Base-by-base conservation (phyloP, 2,113 vertebrate genomes). In the Sisor rabdophorus region DNA sequence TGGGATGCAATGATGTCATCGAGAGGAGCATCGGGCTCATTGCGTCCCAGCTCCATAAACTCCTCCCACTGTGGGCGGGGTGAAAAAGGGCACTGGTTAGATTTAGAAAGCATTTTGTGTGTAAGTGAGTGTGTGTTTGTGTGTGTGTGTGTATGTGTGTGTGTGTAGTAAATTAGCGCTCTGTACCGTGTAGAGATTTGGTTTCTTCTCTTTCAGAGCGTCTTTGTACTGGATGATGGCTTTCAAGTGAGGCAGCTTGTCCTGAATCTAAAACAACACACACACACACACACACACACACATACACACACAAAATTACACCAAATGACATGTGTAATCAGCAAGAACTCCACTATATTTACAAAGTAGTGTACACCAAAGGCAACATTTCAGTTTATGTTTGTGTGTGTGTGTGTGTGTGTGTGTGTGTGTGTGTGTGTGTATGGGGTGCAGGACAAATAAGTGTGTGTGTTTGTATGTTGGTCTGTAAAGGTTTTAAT, bases 191-290 rank as follows among this genome's bases (percentile, higher is more conserved):
- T 95, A 97, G 12, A 98, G 77, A 26, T 96, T 94, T 22, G 89
- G 89, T 20, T 69, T 87, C 78, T 88, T 92, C 80, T 94, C 90
- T 64, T 92, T 92, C 3, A 94, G 61, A 1, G 89, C 85, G 4
- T 86, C 90, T 82, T 89, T 92, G 79, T 95, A 99, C 76, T 94
- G 93, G 80, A 99, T 16, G 26, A 98, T 95, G 2, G 93, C 95
- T 88, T 97, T 99, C 72, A 99, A 72, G 59, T 92, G 88, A 53
- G 93, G 92, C 59, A 96, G 86, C 74, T 85, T 87, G 74, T 90
- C 81, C 53, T 89, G 82, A 71, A 96, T 15, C 96, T 97, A 86
- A 1, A 67, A 83, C 17, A 73, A 77, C 40, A 47, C 24, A 30
- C 20, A 56, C 6, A 59, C 22, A 71, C 12, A 59, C 30, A 65